These are phyloP conservation scores for Apis laboriosa DNA, from an alignment of 1,140 invertebrate species.

Conservation along the genomic window DNA sequence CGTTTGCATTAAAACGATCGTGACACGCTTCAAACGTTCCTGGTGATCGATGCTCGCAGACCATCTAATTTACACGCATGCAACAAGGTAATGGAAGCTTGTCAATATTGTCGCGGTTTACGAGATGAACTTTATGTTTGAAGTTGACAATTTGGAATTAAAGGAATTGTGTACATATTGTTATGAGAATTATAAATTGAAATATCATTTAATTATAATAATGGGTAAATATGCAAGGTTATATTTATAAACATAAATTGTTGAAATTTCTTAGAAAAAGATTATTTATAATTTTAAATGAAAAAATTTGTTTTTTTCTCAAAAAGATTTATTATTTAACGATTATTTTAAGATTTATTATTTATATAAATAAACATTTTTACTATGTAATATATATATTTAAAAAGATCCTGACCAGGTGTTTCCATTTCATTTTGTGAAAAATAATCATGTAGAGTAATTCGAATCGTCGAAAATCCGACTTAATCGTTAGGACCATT, in stretches of 20 bases:
- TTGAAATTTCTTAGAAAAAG: not conserved
- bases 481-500: slow-evolving; percentile 12
- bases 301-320: no score
- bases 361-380: no score
- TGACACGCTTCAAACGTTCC: not conserved
- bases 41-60: slow-evolving; percentile 9
- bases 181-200: not conserved
- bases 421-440: slow-evolving; percentile 10
- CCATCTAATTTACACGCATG: slow-evolving; percentile 24
- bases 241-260: no score
- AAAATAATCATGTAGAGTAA: not conserved
- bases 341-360: no score
- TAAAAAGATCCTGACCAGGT: slow-evolving; percentile 24
- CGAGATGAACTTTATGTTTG: not conserved
- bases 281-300: not conserved
- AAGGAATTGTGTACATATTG: not conserved
- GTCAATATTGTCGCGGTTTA: not conserved
- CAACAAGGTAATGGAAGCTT: slow-evolving; percentile 15
- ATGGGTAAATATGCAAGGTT: no score
- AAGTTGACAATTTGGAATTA: not conserved
- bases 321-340: no score
- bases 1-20: not conserved
- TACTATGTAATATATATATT: no score
- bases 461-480: slow-evolving; percentile 13
- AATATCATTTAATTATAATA: no score